Conservation (phyloP, 2,888 invertebrate genomes). For the Stegana nigrithorax region DNA sequence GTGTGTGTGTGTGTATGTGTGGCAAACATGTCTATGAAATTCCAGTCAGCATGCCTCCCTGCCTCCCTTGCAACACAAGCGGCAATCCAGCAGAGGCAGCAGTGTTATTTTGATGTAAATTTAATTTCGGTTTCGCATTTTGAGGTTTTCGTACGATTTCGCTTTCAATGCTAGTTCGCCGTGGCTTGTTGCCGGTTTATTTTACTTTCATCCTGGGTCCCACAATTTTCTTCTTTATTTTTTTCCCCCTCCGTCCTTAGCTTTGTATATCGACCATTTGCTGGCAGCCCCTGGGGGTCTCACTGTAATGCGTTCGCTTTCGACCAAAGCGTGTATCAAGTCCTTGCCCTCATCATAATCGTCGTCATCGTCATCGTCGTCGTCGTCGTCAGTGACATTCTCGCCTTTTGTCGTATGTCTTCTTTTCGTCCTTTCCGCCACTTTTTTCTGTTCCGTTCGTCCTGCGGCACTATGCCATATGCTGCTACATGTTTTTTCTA, state of each 20-base stretch:
- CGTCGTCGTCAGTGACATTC: conserved; percentile 40
- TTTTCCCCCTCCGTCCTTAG: background rate
- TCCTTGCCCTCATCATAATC: conserved; percentile 46
- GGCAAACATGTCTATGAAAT: no score
- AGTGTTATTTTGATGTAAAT: conserved; percentile 52
- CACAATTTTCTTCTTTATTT: background rate
- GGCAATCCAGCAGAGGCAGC: no score
- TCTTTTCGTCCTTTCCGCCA: background rate
- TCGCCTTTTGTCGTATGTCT: background rate
- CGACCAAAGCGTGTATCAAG: conserved; percentile 44
- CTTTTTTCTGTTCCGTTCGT: conserved; percentile 19
- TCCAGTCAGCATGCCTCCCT: no score
- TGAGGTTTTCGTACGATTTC: conserved; percentile 44
- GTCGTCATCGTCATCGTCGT: conserved; percentile 23
- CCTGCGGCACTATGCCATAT: background rate
- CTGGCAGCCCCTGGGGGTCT: conserved; percentile 17
- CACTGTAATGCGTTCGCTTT: conserved; percentile 43
- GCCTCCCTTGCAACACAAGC: no score
- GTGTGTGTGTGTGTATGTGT: no score
- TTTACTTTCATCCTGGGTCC: background rate
- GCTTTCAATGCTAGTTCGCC: no score
- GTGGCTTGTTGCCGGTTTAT: conserved; percentile 1
- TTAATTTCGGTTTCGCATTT: conserved; percentile 58
- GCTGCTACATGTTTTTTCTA: conserved; percentile 38
- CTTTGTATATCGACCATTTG: background rate